Evolutionary conservation across 1,140 invertebrate species (phyloP).

Genomic region (Geopemphigus sp.): DNA sequence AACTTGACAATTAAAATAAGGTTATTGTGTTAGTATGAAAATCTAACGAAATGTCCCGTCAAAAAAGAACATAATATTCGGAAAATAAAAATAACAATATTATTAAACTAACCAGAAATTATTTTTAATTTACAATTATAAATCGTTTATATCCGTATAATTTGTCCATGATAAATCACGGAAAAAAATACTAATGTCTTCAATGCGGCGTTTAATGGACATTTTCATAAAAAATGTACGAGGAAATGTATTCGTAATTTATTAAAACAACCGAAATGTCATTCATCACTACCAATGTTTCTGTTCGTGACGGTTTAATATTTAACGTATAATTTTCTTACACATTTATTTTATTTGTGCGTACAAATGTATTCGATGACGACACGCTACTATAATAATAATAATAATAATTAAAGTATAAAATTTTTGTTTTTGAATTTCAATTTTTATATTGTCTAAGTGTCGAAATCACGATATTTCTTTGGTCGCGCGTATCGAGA

Average conservation of each 20-base stretch:
- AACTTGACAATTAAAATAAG: no score
- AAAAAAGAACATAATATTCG: no score
- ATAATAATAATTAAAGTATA: no score
- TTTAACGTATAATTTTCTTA: constrained; percentile 1
- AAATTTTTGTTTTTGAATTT: no score
- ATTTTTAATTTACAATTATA: not conserved
- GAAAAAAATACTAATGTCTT: constrained; percentile 22
- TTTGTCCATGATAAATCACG: not conserved
- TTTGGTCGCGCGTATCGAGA: no score
- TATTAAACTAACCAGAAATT: not conserved
- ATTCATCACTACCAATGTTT: constrained; percentile 6
- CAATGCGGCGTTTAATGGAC: not conserved
- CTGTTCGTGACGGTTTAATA: constrained; percentile 27
- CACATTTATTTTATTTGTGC: not conserved
- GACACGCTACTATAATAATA: no score
- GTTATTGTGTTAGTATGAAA: no score
- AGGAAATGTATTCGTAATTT: constrained; percentile 15
- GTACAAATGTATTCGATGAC: no score
- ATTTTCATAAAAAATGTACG: constrained; percentile 10
- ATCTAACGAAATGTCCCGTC: no score
- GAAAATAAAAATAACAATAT: not conserved
- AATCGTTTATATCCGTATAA: no score
- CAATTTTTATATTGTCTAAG: no score
- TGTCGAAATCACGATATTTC: no score
- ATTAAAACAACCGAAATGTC: not conserved